phyloP scores from a whole-genome alignment of 1,140 invertebrate genomes.

The Elymnias hypermnestra region DNA sequence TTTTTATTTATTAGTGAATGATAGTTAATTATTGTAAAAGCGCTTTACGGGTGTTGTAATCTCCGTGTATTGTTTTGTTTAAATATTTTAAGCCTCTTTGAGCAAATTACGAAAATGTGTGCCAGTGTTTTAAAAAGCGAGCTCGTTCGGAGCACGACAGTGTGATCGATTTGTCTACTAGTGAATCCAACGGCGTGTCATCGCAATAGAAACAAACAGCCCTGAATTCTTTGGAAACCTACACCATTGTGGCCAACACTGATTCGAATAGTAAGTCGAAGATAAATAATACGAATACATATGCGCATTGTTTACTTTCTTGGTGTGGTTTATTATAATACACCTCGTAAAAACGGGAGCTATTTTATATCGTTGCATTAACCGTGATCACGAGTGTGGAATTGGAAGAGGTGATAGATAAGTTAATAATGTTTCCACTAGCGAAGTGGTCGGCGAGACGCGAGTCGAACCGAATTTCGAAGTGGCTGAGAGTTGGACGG shows the following conservation, averaged over 20 bases:
- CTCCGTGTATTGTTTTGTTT: slow-evolving; percentile 70
- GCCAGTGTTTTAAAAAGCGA: slow-evolving; percentile 51
- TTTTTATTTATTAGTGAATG: slow-evolving; percentile 75
- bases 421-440: slow-evolving; percentile 50
- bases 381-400: background rate
- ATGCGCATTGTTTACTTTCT: slow-evolving; percentile 11
- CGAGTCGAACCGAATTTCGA: slow-evolving; percentile 38
- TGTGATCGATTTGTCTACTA: slow-evolving; percentile 56
- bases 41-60: slow-evolving; percentile 64
- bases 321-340: background rate
- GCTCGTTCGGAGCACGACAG: slow-evolving; percentile 40
- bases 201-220: slow-evolving; percentile 49
- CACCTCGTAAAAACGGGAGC: background rate
- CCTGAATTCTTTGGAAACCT: slow-evolving; percentile 60
- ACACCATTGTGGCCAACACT: slow-evolving; percentile 65
- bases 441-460: slow-evolving; percentile 23
- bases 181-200: slow-evolving; percentile 53
- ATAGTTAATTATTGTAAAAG: slow-evolving; percentile 71
- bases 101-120: slow-evolving; percentile 54
- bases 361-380: background rate
- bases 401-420: background rate
- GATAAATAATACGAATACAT: slow-evolving; percentile 7
- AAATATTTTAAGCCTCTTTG: slow-evolving; percentile 57
- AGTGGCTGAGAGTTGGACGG: slow-evolving; percentile 39
- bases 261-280: slow-evolving; percentile 70